These are phyloP conservation scores for Nothocercus nigrocapillus DNA, from an alignment of 2,113 vertebrate species.

Conservation along the genomic window DNA sequence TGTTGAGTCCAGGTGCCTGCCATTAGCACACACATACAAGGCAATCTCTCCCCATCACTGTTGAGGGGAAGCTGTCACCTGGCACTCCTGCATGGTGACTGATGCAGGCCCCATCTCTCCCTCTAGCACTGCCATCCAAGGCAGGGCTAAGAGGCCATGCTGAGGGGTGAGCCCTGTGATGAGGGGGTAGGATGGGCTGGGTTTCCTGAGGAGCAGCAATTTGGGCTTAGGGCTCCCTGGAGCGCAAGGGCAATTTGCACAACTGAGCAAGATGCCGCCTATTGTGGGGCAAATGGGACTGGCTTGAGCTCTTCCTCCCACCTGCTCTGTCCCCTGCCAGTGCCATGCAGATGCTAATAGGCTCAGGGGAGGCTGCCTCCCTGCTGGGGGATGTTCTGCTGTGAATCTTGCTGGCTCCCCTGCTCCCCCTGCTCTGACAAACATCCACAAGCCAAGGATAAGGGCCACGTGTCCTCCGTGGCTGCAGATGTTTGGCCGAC, in stretches of 20 bases:
- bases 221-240: background rate
- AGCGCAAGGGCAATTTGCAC: conserved; percentile 15
- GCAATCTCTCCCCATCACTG: background rate
- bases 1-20: background rate
- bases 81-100: background rate
- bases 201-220: background rate
- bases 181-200: background rate
- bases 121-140: background rate
- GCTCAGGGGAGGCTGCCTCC: background rate
- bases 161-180: background rate
- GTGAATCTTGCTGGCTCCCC: background rate
- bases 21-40: background rate
- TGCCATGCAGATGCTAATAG: conserved; percentile 30
- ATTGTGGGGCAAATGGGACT: background rate
- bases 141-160: background rate
- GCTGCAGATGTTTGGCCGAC: background rate
- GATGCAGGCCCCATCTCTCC: background rate
- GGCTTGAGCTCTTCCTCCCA: conserved; percentile 13
- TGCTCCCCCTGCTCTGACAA: background rate
- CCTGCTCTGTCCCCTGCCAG: background rate
- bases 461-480: accelerated
- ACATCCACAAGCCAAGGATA: background rate
- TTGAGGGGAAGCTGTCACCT: background rate
- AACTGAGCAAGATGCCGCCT: conserved; percentile 46
- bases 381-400: background rate